These are phyloP conservation scores for Tenrec ecaudatus DNA, from an alignment of 2,113 vertebrate genomes.

Conservation along the genomic window DNA sequence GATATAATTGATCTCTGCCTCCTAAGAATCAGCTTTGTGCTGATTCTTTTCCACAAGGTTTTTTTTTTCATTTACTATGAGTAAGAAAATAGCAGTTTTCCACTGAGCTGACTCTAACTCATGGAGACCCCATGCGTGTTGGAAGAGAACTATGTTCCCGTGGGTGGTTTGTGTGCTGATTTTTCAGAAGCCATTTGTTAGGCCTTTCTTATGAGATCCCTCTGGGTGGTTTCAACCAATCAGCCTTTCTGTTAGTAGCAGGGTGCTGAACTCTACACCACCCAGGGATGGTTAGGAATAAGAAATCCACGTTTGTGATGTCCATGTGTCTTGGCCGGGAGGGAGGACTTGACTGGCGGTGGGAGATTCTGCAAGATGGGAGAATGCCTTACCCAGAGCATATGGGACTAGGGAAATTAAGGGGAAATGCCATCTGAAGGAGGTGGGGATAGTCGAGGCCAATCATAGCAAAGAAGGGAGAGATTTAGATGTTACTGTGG, in stretches of 20 bases:
- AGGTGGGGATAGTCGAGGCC: neutral
- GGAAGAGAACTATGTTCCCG: neutral
- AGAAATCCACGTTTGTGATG: neutral
- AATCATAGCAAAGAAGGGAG: conserved; percentile 12
- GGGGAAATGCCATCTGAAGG: neutral
- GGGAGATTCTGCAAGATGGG: neutral
- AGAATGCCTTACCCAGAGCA: neutral
- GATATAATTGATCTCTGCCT: neutral
- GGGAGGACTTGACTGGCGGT: neutral
- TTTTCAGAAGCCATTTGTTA: neutral
- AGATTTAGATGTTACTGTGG: conserved; percentile 7
- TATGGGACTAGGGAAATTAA: neutral
- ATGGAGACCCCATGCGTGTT: neutral
- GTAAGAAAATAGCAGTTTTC: neutral
- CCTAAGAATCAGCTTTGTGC: neutral
- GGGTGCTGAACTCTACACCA: neutral
- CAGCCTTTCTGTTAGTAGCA: neutral
- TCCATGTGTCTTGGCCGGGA: neutral
- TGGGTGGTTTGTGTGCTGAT: neutral
- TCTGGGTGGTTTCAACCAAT: neutral
- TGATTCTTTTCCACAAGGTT: neutral
- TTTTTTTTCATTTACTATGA: neutral
- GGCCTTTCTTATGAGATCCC: neutral
- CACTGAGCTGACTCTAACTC: neutral
- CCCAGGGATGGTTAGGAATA: neutral